Conservation (phyloP, 2,797 vertebrate species). For the Tokudaia tokunoshimensis region DNA sequence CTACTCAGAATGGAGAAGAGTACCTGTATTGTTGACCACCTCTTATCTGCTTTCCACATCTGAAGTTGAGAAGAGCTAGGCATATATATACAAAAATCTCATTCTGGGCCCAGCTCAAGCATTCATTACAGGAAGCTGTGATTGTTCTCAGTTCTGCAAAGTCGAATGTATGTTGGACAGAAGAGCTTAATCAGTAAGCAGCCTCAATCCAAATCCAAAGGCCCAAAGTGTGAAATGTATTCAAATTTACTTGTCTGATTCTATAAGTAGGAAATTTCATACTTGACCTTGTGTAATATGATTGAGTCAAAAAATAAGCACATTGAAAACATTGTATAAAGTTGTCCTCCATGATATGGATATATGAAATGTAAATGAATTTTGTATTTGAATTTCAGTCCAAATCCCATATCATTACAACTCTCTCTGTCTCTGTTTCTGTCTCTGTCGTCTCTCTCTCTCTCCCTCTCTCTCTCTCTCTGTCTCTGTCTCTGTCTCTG, state of each 20-base stretch:
- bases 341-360: background rate
- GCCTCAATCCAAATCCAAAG: background rate
- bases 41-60: background rate
- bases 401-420: background rate
- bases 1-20: slow-evolving; percentile 24
- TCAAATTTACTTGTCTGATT: background rate
- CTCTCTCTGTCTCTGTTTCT: too few relatives aligned
- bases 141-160: background rate
- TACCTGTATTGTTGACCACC: background rate
- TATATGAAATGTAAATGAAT: background rate
- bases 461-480: too few relatives aligned
- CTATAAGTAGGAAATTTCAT: background rate
- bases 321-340: slow-evolving; percentile 9
- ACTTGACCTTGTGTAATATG: background rate
- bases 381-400: background rate
- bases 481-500: too few relatives aligned
- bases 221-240: background rate
- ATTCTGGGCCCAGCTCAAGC: background rate
- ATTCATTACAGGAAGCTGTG: background rate
- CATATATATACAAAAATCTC: background rate
- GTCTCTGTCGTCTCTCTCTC: too few relatives aligned
- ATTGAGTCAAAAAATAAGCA: background rate
- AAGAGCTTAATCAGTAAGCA: slow-evolving; percentile 25
- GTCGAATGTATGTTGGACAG: background rate
- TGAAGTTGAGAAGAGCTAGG: slow-evolving; percentile 44